Conservation (phyloP, 1,140 invertebrate genomes). For the Bombus waltoni region DNA sequence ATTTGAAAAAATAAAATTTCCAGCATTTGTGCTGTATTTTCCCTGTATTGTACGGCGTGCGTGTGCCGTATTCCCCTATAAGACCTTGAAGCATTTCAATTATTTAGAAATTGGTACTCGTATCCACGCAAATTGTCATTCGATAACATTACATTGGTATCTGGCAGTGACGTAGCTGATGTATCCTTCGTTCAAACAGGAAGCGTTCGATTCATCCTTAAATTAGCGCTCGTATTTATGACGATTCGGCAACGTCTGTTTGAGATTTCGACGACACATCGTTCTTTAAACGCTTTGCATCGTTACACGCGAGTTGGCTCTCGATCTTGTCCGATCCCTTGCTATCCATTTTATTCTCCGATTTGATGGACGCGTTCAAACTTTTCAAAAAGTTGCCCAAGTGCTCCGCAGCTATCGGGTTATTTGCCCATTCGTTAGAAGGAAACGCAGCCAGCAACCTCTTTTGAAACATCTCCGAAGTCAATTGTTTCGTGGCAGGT, state of each 20-base stretch:
- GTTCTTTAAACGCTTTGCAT: constrained; percentile 35
- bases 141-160: constrained; percentile 13
- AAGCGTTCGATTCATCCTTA: not conserved
- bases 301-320: not conserved
- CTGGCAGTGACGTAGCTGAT: constrained; percentile 31
- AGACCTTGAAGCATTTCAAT: constrained; percentile 3
- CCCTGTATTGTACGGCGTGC: constrained; percentile 31
- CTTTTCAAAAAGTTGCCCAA: constrained; percentile 74
- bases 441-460: constrained; percentile 71
- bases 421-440: constrained; percentile 73
- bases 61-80: not conserved
- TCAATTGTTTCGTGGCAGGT: constrained; percentile 57
- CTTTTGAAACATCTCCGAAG: constrained; percentile 70
- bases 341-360: constrained; percentile 48
- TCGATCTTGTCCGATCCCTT: constrained; percentile 16
- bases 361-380: constrained; percentile 65
- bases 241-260: constrained; percentile 37
- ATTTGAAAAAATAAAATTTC: constrained; percentile 66
- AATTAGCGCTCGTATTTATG: not conserved
- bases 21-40: constrained; percentile 40
- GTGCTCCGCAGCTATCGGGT: constrained; percentile 68
- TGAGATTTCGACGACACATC: constrained; percentile 36
- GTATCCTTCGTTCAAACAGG: not conserved
- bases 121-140: constrained; percentile 37
- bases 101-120: constrained; percentile 25